A percentile compares a stretch with the other conserved stretches of the same genome.
Conservation (phyloP, 2,797 vertebrate species). For the Nyctibius grandis region DNA sequence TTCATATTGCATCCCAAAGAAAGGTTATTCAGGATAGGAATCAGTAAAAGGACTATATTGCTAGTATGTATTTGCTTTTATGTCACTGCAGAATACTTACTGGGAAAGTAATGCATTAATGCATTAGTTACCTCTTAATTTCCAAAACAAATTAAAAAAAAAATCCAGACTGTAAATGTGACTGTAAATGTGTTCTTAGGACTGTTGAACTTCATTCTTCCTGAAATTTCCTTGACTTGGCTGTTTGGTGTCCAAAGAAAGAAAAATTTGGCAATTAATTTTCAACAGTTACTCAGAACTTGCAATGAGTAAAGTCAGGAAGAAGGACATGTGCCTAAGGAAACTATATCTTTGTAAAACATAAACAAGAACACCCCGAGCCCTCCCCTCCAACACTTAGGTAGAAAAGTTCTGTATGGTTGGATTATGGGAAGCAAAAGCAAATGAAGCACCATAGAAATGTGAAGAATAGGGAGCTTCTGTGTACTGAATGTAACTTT, state of each 20-base stretch:
- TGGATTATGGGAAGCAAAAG: not conserved
- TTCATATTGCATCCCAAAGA: not conserved
- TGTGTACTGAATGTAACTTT: not conserved
- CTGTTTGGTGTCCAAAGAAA: not conserved
- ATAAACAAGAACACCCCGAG: not conserved
- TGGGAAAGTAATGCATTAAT: not conserved
- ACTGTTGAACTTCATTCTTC: not conserved
- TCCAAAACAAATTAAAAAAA: not conserved
- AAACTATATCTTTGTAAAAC: not conserved
- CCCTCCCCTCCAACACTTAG: not conserved
- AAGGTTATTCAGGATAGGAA: not conserved
- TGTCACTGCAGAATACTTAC: not conserved
- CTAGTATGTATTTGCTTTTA: not conserved
- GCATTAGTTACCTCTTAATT: not conserved
- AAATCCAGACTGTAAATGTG: not conserved
- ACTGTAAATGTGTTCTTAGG: not conserved
- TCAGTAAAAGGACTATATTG: not conserved
- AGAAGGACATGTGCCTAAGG: not conserved
- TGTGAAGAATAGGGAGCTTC: not conserved
- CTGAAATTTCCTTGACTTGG: not conserved
- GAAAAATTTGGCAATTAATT: not conserved
- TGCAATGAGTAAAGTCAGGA: not conserved
- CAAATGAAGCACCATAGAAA: not conserved
- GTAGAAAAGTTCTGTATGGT: not conserved
- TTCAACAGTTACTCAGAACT: not conserved